Base-by-base conservation (phyloP, 2,797 vertebrate genomes). In the Microctenopoma steveboyesi region DNA sequence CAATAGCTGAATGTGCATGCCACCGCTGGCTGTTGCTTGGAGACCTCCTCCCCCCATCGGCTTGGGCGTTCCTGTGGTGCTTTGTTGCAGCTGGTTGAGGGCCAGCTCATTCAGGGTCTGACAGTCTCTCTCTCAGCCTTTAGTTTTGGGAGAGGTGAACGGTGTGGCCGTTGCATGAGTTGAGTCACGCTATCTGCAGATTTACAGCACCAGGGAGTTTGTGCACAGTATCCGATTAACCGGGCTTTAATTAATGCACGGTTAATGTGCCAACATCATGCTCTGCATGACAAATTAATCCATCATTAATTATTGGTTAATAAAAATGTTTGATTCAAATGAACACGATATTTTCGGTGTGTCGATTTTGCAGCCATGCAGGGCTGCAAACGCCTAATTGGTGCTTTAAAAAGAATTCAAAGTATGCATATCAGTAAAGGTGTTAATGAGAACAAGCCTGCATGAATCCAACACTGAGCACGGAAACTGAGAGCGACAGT, bases 1-100 rank as follows among this genome's bases (percentile, higher is more conserved):
- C 88, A 92, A 82, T 60, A 79, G 88, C 25, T 65, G 81, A 75
- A 86, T 88, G 84, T 83, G 82, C 79, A 84, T 90, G 89, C 86
- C 75, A 88, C 86, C 82, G 60, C 85, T 70, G 81, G 80, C 4
- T 2, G 87, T 90, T 92, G 82, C 88, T 77, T 65, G 80, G 87
- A 87, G 91, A 86, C 82, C 74, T 61, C 53, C 76, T 40, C 68
- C 76, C 78, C 73, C 77, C 73, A 8, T 69, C 16, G 52, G 52
- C 62, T 62, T 43, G 11, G 64, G 74, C 62, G 40, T 74, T 86
- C 82, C 85, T 72, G 78, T 13, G 83, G 76, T 37, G 78, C 83
- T 88, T 88, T 79, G 88, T 83, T 76, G 74, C 62, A 78, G 73
- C 75, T 85, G 87, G 75, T 83, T 74, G 30, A 59, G 66, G 72